Evolutionary conservation across 2,888 invertebrate species (phyloP), one percentile per base, ranked within the genome.

Genomic region (Lithophane leautieri): DNA sequence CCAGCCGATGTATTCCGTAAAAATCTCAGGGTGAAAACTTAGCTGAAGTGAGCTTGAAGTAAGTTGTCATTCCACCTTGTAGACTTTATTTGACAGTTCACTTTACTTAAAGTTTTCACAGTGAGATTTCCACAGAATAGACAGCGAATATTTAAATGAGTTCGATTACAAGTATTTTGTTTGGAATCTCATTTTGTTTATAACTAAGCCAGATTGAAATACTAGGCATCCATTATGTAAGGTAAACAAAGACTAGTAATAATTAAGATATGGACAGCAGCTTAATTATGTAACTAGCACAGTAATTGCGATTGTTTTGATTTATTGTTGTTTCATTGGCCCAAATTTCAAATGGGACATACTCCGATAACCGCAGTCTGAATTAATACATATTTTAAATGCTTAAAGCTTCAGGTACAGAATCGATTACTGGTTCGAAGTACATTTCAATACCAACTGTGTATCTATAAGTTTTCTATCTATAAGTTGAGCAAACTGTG

Each of bases 291-390:
- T 74, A 81, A 81, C 42, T 78, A 68, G 74, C 60, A 68, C 66
- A 81, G 60, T 70, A 44, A 68, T 74, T 44, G 50, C 60, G 16
- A 73, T 63, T 63, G 34, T 81, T 78, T 67, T 81, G 85, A 83
- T 79, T 83, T 81, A 76, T 75, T 78, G 69, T 79, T 79, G 44
- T 73, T 61, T 54, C 65, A 73, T 44, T 62, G 76, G 47, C 16
- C 71, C 52, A 78, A 81, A 81, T 81, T 81, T 81, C 81, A 66
- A 81, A 70, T 73, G 0, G 14, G 78, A 67, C 69, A 77, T 75
- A 62, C 12, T 70, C 9, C 22, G 65, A 73, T 73, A 73, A 40
- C n/a, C 9, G 47, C 62, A 61, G 40, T 72, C 65, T 72, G 60
- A 72, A 28, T 70, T 42, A 71, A 61, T 79, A 54, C 44, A 63